A percentile compares a stretch with the other conserved stretches of the same genome.
Conservation (phyloP, 2,113 vertebrate species). For the Poicephalus meyeri region DNA sequence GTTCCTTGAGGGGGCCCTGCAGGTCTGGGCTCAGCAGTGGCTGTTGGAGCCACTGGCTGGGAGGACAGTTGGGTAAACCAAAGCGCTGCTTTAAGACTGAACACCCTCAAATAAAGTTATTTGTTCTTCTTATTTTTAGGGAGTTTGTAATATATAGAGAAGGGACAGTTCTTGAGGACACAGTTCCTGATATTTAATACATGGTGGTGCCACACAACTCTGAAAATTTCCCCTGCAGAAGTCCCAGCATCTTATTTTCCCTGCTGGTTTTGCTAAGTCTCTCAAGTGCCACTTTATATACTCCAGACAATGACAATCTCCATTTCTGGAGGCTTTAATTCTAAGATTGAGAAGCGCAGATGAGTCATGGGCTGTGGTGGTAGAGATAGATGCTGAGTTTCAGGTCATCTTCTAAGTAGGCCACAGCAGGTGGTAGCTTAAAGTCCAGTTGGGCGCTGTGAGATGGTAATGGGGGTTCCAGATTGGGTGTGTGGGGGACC, state of each 20-base stretch:
- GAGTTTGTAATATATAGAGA: neutral
- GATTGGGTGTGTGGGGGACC: neutral
- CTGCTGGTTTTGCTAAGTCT: neutral
- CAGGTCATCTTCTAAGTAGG: neutral
- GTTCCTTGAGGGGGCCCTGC: neutral
- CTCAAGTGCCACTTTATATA: neutral
- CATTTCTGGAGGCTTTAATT: neutral
- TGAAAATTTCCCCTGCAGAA: neutral
- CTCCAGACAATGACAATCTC: neutral
- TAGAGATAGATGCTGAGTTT: neutral
- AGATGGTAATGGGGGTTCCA: neutral
- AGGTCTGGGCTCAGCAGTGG: neutral
- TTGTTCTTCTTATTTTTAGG: neutral
- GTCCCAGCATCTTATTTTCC: neutral
- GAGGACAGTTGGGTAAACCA: neutral
- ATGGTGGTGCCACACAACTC: neutral
- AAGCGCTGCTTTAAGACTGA: neutral
- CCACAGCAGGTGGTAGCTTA: fast-evolving
- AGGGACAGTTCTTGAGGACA: neutral
- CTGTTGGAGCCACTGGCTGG: neutral
- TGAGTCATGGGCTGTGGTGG: neutral
- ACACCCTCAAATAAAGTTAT: neutral
- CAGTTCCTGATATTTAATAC: neutral
- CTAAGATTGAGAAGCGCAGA: neutral
- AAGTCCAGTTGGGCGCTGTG: neutral